phyloP scores from a whole-genome alignment of 2,113 vertebrate species.

The Columba janthina region DNA sequence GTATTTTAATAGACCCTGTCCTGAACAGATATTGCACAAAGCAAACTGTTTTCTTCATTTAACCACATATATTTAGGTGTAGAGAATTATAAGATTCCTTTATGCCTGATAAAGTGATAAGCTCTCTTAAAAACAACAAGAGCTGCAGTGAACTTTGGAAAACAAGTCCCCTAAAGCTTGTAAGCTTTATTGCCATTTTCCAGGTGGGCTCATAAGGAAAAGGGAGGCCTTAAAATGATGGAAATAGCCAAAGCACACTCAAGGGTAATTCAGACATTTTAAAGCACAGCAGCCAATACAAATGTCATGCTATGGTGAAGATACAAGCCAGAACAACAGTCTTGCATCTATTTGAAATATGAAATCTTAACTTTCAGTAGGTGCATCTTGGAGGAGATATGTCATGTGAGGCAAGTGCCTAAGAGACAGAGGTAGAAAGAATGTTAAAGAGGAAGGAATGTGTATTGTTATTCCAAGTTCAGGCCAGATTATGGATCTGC shows the following conservation, averaged over 20 bases:
- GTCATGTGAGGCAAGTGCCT: not conserved
- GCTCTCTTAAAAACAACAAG: slow-evolving; percentile 10
- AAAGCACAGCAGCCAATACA: not conserved
- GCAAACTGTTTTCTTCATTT: not conserved
- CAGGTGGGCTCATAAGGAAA: slow-evolving; percentile 48
- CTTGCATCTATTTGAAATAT: not conserved
- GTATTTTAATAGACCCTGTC: not conserved
- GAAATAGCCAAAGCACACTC: slow-evolving; percentile 2
- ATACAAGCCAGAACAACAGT: not conserved
- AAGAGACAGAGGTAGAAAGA: not conserved
- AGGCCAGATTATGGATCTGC: not conserved
- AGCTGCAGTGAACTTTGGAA: slow-evolving; percentile 23
- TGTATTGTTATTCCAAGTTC: not conserved
- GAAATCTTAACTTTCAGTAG: not conserved
- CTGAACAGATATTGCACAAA: not conserved
- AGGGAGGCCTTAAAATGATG: slow-evolving; percentile 1
- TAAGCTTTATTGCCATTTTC: slow-evolving; percentile 54
- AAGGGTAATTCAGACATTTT: slow-evolving; percentile 12
- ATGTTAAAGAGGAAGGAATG: not conserved
- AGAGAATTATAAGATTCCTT: not conserved
- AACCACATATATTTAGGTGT: not conserved
- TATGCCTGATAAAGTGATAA: slow-evolving; percentile 48
- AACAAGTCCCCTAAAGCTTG: slow-evolving; percentile 32
- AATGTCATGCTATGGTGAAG: not conserved
- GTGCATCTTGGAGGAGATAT: not conserved